These are phyloP conservation scores for Mayetiola destructor DNA, from an alignment of 2,888 invertebrate species.

Conservation along the genomic window DNA sequence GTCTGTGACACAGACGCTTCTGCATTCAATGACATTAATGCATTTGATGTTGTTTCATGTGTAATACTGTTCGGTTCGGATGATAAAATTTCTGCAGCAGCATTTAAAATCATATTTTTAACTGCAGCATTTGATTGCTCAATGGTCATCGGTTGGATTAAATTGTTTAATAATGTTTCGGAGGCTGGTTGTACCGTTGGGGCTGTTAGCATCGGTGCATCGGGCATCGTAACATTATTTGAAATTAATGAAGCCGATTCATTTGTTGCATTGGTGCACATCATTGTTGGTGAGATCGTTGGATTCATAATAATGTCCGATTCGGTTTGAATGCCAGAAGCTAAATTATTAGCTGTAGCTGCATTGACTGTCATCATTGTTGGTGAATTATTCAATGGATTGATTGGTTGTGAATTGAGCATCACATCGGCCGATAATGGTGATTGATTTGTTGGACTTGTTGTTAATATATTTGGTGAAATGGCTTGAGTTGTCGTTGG, in stretches of 20 bases:
- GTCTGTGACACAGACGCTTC: conserved; percentile 19
- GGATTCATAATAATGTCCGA: conserved; percentile 48
- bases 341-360: conserved; percentile 26
- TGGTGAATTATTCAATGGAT: conserved; percentile 27
- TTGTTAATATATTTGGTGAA: neutral
- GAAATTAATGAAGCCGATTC: conserved; percentile 14
- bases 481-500: neutral
- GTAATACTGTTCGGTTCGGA: conserved; percentile 46
- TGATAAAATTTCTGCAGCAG: conserved; percentile 54
- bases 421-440: conserved; percentile 33
- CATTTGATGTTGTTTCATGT: conserved; percentile 26
- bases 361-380: conserved; percentile 21
- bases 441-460: conserved; percentile 16
- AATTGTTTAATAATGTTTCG: conserved; percentile 31
- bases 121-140: conserved; percentile 41
- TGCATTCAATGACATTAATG: conserved; percentile 22
- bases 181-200: conserved; percentile 29
- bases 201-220: conserved; percentile 27
- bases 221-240: conserved; percentile 30
- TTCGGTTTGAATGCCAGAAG: neutral
- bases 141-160: conserved; percentile 22
- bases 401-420: conserved; percentile 32
- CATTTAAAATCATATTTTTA: conserved; percentile 61
- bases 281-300: conserved; percentile 45
- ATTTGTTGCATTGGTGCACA: conserved; percentile 33